A percentile compares a stretch with the other conserved stretches of the same genome.
Conservation (phyloP, 35 echinoderm and acorn worm genomes). For the Lytechinus variegatus region DNA sequence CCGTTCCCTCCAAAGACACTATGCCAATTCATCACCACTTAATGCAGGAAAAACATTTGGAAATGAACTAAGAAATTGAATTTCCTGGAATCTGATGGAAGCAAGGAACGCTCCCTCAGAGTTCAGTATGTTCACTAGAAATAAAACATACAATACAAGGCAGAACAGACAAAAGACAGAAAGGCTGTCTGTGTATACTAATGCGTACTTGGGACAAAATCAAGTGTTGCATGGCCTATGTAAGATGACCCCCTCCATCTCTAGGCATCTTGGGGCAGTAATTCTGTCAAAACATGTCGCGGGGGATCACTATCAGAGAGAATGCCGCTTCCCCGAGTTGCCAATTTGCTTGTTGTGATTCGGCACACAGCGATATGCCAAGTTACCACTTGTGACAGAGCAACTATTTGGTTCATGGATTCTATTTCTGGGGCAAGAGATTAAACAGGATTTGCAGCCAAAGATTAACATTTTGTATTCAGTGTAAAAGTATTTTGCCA, state of each 20-base stretch:
- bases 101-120: neutral
- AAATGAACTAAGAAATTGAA: constrained; percentile 20
- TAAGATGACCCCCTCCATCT: constrained; percentile 1
- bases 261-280: neutral
- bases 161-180: neutral
- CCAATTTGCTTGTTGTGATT: constrained; percentile 18
- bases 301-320: neutral
- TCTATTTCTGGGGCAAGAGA: neutral
- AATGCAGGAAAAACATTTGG: neutral
- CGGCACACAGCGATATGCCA: neutral
- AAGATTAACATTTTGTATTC: neutral
- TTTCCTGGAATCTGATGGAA: neutral
- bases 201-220: neutral
- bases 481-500: neutral
- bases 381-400: neutral
- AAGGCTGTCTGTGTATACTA: neutral
- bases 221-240: neutral
- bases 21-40: neutral
- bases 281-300: constrained; percentile 11
- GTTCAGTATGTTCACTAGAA: neutral
- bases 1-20: neutral
- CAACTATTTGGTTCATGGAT: neutral
- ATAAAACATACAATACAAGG: neutral
- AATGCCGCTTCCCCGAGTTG: neutral
- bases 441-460: neutral